phyloP scores from a whole-genome alignment of 2,888 invertebrate species.

The Philonicus albiceps region DNA sequence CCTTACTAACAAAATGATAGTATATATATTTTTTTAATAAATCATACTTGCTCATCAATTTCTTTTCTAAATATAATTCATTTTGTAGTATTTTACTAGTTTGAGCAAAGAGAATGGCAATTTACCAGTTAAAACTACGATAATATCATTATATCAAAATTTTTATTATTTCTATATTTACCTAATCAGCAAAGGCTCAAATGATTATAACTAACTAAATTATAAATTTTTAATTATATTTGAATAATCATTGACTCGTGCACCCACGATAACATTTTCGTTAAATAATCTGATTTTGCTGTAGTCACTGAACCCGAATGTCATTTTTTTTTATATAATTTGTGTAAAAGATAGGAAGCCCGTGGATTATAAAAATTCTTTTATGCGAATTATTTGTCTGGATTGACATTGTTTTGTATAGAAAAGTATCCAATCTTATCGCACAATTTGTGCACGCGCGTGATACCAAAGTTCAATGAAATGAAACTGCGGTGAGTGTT shows the following conservation, averaged over 20 bases:
- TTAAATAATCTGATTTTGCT: not conserved
- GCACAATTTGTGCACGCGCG: not conserved
- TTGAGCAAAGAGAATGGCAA: too few relatives aligned
- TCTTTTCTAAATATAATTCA: too few relatives aligned
- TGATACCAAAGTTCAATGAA: not conserved
- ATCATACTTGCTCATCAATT: too few relatives aligned
- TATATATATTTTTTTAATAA: too few relatives aligned
- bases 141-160: not conserved
- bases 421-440: not conserved
- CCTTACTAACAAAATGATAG: too few relatives aligned
- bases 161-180: not conserved
- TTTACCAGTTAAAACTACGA: not conserved
- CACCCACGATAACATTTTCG: not conserved
- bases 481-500: not conserved
- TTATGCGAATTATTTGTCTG: not conserved
- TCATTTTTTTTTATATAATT: not conserved
- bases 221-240: not conserved
- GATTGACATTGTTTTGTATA: not conserved
- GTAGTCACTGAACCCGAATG: not conserved
- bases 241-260: not conserved
- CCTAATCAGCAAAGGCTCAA: not conserved
- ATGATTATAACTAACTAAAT: not conserved
- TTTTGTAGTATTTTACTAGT: too few relatives aligned
- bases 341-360: not conserved
- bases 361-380: not conserved